Conservation (phyloP, 2,888 invertebrate genomes). For the Blera fallax region DNA sequence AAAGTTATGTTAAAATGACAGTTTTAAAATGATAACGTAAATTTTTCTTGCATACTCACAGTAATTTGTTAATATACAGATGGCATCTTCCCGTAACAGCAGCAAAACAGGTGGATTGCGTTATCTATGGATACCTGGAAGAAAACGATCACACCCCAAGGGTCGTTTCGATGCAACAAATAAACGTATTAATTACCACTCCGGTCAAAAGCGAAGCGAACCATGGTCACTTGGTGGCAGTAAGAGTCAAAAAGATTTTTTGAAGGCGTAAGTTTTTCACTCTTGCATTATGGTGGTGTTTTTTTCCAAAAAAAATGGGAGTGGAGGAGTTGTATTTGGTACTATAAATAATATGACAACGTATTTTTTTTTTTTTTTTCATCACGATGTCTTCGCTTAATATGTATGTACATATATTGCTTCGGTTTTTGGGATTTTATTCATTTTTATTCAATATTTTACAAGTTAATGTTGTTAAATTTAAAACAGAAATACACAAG, state of each 20-base stretch:
- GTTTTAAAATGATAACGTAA: background rate
- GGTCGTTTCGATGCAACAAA: constrained; percentile 78
- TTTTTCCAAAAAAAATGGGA: no score
- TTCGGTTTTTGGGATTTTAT: background rate
- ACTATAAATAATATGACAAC: background rate
- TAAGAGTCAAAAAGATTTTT: constrained; percentile 77
- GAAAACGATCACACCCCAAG: constrained; percentile 79
- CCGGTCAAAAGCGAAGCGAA: constrained; percentile 78
- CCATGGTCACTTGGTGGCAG: constrained; percentile 81
- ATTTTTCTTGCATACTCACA: constrained; percentile 27
- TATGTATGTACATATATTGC: background rate
- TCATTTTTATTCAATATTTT: background rate
- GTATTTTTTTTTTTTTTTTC: background rate
- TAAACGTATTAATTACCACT: constrained; percentile 76
- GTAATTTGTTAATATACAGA: constrained; percentile 72
- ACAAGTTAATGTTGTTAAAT: no score
- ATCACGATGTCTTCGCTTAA: background rate
- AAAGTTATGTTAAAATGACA: background rate
- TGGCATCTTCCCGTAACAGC: constrained; percentile 77
- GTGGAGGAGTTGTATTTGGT: background rate
- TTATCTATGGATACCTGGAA: constrained; percentile 81
- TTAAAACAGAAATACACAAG: no score
- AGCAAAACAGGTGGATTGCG: constrained; percentile 78
- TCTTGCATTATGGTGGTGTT: background rate
- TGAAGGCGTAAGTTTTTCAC: constrained; percentile 78